Base-by-base conservation (phyloP, 2,888 invertebrate species). In the Eucriotettix oculatus region DNA sequence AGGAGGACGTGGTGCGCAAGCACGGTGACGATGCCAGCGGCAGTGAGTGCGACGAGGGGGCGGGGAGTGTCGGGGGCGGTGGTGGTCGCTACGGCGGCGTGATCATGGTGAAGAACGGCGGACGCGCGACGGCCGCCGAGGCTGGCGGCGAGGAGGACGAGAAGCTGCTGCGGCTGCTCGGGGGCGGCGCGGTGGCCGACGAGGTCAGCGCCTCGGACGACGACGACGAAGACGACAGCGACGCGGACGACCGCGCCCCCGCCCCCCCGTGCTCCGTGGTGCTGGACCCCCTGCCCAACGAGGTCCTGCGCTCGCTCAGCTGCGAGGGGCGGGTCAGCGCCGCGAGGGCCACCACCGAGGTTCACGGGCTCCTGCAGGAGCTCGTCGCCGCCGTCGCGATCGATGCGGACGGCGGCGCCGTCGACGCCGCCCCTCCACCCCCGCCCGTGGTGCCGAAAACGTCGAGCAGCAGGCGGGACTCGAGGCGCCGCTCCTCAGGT, bases 391-490 rank as follows among this genome's bases (percentile, higher is more conserved):
- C 68, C 65, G 65, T 66, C 63, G 71, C 69, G 68, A 68, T 68
- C 69, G 67, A 67, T 66, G 67, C 65, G 63, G 64, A 64, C 64
- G 66, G 54, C 17, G 58, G 52, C 43, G 42, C 62, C 62, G 64
- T 52, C 58, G 61, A 56, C 61, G 55, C 54, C 61, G 58, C 52
- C 57, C 60, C 48, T 66, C 55, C 55, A n/a, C 55, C 41, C 44
- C 56, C 54, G 60, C 57, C 40, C 41, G 40, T 41, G 58, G 62
- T 16, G 56, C 56, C 55, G 58, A 60, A 56, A 42, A 58, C 57
- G 67, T 59, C 66, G 65, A 65, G 66, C 67, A 67, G 68, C 68
- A 69, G 68, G 68, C 70, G 69, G 68, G 69, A 69, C 69, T 68
- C 67, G 70, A 71, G 66, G 72, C 72, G 71, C 61, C 64, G 62